Conservation (phyloP, 2,113 vertebrate genomes). For the Centrocercus urophasianus region DNA sequence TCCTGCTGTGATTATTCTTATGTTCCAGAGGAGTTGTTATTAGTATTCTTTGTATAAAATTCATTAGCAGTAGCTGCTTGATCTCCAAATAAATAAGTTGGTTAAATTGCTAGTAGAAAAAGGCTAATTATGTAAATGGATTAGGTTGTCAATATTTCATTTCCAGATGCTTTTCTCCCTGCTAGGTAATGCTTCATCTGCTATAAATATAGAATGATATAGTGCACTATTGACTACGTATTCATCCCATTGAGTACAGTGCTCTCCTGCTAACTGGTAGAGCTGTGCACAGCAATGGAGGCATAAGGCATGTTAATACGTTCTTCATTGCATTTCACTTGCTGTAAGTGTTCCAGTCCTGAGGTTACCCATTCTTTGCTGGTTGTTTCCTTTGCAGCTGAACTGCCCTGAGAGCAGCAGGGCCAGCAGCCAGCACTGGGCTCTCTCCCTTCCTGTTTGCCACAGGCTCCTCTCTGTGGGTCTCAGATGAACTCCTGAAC, state of each 20-base stretch:
- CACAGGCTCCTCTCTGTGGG: neutral
- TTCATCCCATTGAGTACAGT: conserved; percentile 37
- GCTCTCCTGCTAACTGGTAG: conserved; percentile 7
- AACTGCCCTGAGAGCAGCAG: neutral
- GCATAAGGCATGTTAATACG: neutral
- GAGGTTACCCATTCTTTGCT: neutral
- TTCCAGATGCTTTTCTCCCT: conserved; percentile 72
- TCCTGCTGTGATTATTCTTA: conserved; percentile 82
- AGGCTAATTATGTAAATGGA: conserved; percentile 85
- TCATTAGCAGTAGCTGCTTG: conserved; percentile 81
- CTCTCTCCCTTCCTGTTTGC: neutral
- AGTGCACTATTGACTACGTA: conserved; percentile 48
- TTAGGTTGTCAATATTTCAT: conserved; percentile 80
- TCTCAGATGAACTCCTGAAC: neutral
- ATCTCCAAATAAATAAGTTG: conserved; percentile 86
- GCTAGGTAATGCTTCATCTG: conserved; percentile 62
- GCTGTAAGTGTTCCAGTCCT: neutral
- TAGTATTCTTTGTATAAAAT: conserved; percentile 84
- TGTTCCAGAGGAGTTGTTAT: conserved; percentile 78
- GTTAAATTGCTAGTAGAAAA: conserved; percentile 79
- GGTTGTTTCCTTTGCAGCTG: conserved; percentile 3
- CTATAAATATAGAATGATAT: conserved; percentile 56
- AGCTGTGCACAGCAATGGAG: neutral
- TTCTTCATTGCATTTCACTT: conserved; percentile 19
- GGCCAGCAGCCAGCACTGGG: neutral